Evolutionary conservation across 2,888 invertebrate genomes (phyloP).

Genomic region (Thecocarcelia acutangulata): DNA sequence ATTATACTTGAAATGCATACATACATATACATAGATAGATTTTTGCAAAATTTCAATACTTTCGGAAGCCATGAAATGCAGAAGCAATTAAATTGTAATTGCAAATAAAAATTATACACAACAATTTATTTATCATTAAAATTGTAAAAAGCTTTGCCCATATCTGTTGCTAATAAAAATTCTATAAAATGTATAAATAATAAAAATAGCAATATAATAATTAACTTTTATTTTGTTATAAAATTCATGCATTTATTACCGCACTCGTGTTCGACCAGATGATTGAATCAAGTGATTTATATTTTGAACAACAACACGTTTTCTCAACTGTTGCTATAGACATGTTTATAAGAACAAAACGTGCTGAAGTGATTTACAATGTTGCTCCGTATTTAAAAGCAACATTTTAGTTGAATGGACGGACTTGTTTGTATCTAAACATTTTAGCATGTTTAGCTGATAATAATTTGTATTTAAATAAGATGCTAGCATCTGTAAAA

Average conservation of each 20-base stretch:
- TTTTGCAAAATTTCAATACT: not conserved
- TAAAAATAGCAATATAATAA: slow-evolving; percentile 14
- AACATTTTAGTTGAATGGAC: no score
- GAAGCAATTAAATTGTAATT: slow-evolving; percentile 37
- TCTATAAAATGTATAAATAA: not conserved
- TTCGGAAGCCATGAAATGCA: not conserved
- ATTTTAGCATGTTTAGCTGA: no score
- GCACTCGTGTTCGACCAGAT: not conserved
- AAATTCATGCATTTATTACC: slow-evolving; percentile 7
- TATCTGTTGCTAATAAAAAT: slow-evolving; percentile 10
- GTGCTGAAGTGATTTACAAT: slow-evolving; percentile 25
- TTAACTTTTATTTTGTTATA: slow-evolving; percentile 11
- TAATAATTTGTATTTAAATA: no score
- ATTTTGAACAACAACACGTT: slow-evolving; percentile 26
- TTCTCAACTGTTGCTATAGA: not conserved
- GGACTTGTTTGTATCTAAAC: no score
- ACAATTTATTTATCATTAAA: slow-evolving; percentile 1
- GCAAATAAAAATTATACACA: slow-evolving; percentile 11
- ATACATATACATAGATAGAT: no score
- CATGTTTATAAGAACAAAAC: slow-evolving; percentile 27
- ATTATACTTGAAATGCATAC: no score
- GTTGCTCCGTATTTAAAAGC: slow-evolving; percentile 2
- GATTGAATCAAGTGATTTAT: not conserved
- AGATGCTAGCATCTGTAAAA: no score
- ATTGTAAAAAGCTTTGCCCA: slow-evolving; percentile 10